Percentiles rank a stretch among this genome's conserved stretches.
phyloP scores from a whole-genome alignment of 2,113 vertebrate genomes.

The Ifrita kowaldi region DNA sequence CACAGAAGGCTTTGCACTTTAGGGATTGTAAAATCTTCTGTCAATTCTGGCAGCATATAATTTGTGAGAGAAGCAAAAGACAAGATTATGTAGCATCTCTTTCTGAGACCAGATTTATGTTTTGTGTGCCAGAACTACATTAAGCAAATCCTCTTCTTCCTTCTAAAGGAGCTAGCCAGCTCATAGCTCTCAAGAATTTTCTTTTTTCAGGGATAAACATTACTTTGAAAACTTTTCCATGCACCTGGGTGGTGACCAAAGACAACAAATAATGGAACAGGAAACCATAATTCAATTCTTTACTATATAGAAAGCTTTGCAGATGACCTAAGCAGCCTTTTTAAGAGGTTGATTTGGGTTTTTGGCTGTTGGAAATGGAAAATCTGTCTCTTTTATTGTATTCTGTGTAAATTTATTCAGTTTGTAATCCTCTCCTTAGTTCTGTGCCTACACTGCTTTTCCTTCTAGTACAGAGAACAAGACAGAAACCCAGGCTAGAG shows the following conservation, averaged over 20 bases:
- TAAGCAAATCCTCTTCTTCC: constrained; percentile 57
- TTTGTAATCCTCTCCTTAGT: not conserved
- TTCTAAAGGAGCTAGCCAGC: constrained; percentile 22
- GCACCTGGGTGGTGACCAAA: constrained; percentile 57
- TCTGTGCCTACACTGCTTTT: not conserved
- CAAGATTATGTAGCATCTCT: not conserved
- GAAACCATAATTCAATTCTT: constrained; percentile 48
- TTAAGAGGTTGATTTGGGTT: not conserved
- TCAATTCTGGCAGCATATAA: not conserved
- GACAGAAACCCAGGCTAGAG: not conserved
- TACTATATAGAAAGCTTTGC: constrained; percentile 38
- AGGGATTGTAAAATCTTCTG: constrained; percentile 23
- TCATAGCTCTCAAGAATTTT: constrained; percentile 15
- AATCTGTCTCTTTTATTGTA: constrained; percentile 5
- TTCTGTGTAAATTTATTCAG: not conserved
- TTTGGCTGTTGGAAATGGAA: constrained; percentile 23
- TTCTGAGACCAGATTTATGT: constrained; percentile 35
- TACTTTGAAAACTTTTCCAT: constrained; percentile 53
- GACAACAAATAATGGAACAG: constrained; percentile 55
- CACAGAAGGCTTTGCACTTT: not conserved
- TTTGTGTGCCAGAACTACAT: constrained; percentile 48
- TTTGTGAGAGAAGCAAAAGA: constrained; percentile 6
- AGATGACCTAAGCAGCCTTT: constrained; percentile 24
- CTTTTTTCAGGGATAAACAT: constrained; percentile 33
- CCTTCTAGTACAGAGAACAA: not conserved